A percentile compares a stretch with the other conserved stretches of the same genome.
Conservation (phyloP, 2,113 vertebrate genomes). For the Artemisiospiza belli region DNA sequence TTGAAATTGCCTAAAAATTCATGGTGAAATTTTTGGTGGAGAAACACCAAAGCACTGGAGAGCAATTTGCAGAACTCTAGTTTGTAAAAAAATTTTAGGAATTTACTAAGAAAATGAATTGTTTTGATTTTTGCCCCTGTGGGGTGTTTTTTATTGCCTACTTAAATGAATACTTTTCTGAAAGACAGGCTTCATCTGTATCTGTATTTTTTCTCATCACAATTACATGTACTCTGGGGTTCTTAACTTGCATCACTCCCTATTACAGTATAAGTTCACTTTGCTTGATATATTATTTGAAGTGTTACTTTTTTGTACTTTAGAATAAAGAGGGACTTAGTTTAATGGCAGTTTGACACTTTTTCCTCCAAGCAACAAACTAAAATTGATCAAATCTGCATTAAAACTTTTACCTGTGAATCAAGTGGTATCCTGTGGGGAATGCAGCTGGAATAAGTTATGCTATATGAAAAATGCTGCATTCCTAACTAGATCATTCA, state of each 20-base stretch:
- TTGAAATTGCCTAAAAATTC: not conserved
- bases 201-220: not conserved
- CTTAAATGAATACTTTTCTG: not conserved
- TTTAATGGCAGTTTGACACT: slow-evolving; percentile 64
- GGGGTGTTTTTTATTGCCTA: not conserved
- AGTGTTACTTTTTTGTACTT: slow-evolving; percentile 19
- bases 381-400: slow-evolving; percentile 68
- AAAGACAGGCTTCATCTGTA: not conserved
- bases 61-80: not conserved
- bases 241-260: not conserved
- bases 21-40: not conserved
- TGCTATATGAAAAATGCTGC: slow-evolving; percentile 14
- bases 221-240: not conserved
- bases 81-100: not conserved
- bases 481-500: slow-evolving; percentile 5
- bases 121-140: not conserved
- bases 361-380: slow-evolving; percentile 61
- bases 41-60: not conserved
- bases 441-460: slow-evolving; percentile 41
- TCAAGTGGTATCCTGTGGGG: slow-evolving; percentile 19
- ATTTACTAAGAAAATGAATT: not conserved
- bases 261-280: not conserved
- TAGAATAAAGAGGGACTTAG: slow-evolving; percentile 25
- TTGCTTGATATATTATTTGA: slow-evolving; percentile 24
- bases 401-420: slow-evolving; percentile 59